A percentile compares a stretch with the other conserved stretches of the same genome.
Conservation (phyloP, 2,888 invertebrate species). For the Scaptomyza reducta region DNA sequence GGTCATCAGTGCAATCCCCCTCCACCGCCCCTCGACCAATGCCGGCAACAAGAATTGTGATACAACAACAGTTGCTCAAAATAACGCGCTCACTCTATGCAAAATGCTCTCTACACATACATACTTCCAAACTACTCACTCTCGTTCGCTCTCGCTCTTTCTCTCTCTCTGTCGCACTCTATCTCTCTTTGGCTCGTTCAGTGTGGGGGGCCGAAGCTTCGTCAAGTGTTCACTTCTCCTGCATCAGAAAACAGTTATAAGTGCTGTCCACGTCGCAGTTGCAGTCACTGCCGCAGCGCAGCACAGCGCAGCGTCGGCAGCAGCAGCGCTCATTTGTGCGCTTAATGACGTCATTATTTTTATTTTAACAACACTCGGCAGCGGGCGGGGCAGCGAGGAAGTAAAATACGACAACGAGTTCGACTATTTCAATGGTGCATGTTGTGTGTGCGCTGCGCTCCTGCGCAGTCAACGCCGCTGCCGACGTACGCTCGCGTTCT, state of each 20-base stretch:
- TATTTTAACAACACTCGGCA: constrained; percentile 75
- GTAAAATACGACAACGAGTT: constrained; percentile 66
- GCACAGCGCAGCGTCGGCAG: constrained; percentile 28
- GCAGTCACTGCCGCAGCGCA: constrained; percentile 24
- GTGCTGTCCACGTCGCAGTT: constrained; percentile 54
- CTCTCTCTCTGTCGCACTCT: constrained; percentile 22
- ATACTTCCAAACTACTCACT: constrained; percentile 13
- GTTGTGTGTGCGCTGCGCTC: constrained; percentile 70
- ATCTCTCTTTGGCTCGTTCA: constrained; percentile 40
- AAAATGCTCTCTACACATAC: constrained; percentile 36
- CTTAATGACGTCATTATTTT: constrained; percentile 80
- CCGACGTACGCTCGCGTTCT: constrained; percentile 59
- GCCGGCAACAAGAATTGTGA: constrained; percentile 46
- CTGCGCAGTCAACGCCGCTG: constrained; percentile 75
- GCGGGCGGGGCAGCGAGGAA: constrained; percentile 54
- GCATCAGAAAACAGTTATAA: constrained; percentile 75
- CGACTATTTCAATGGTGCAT: constrained; percentile 59
- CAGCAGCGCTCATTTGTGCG: constrained; percentile 78
- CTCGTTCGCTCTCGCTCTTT: constrained; percentile 4
- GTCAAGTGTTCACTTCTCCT: constrained; percentile 77
- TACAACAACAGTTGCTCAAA: constrained; percentile 51
- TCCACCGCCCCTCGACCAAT: not conserved
- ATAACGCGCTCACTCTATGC: constrained; percentile 45
- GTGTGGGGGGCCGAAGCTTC: constrained; percentile 55
- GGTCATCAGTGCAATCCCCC: constrained; percentile 37